phyloP scores from a whole-genome alignment of 2,113 vertebrate species.

The Halichoerus grypus region DNA sequence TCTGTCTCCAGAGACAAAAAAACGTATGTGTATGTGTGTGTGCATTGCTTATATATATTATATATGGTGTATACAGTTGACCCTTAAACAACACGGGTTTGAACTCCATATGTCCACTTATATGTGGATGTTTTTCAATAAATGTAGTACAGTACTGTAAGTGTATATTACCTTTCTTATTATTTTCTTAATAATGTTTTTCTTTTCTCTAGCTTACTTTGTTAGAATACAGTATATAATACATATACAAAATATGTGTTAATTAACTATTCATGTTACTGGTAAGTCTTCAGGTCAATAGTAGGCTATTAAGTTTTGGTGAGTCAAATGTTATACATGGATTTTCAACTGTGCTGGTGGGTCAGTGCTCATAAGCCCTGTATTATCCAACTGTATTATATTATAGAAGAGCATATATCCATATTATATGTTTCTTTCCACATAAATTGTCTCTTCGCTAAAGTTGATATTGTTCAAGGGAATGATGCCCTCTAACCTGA shows the following conservation, averaged over 20 bases:
- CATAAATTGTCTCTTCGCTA: neutral
- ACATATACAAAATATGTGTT: neutral
- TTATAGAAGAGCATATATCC: neutral
- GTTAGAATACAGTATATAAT: neutral
- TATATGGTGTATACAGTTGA: neutral
- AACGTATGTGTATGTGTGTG: neutral
- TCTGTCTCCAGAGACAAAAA: neutral
- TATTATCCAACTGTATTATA: neutral
- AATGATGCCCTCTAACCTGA: neutral
- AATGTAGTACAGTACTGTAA: neutral
- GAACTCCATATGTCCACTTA: neutral
- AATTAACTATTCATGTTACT: neutral
- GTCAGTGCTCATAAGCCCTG: neutral
- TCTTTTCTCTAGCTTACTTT: neutral
- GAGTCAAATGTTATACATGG: neutral
- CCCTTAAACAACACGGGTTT: neutral
- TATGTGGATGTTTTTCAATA: neutral
- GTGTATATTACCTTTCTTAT: neutral
- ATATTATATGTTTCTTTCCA: neutral
- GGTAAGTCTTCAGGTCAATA: neutral
- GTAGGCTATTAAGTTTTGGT: neutral
- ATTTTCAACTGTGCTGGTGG: neutral
- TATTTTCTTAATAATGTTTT: neutral
- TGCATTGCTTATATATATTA: neutral
- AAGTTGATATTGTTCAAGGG: neutral